phyloP scores from a whole-genome alignment of 2,113 vertebrate genomes.

The Ovis canadensis region DNA sequence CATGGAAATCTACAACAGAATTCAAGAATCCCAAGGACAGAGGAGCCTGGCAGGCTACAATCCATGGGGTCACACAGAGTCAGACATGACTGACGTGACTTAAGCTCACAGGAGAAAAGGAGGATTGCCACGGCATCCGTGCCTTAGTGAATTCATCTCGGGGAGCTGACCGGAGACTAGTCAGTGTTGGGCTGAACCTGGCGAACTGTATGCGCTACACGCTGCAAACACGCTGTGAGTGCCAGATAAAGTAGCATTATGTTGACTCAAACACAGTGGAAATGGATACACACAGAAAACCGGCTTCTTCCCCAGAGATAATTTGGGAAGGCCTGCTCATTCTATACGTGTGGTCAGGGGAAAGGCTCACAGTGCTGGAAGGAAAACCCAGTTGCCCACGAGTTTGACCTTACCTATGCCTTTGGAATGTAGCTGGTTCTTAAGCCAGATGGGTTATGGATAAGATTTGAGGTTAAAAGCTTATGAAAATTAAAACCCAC shows the following conservation, averaged over 20 bases:
- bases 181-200: neutral
- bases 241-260: too few relatives aligned
- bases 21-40: neutral
- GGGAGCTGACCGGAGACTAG: neutral
- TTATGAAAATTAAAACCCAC: neutral
- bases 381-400: neutral
- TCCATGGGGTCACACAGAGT: neutral
- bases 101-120: neutral
- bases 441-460: neutral
- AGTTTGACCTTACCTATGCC: neutral
- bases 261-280: neutral
- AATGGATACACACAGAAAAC: neutral
- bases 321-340: neutral
- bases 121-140: too few relatives aligned
- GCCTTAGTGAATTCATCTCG: neutral
- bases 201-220: fast-evolving
- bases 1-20: neutral
- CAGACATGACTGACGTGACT: neutral
- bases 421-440: neutral
- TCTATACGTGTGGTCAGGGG: neutral
- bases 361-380: neutral
- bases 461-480: neutral
- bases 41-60: neutral
- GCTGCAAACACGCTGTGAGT: fast-evolving
- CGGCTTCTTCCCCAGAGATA: neutral